Conservation (phyloP, 2,888 invertebrate species). For the Priocnemis perturbator region DNA sequence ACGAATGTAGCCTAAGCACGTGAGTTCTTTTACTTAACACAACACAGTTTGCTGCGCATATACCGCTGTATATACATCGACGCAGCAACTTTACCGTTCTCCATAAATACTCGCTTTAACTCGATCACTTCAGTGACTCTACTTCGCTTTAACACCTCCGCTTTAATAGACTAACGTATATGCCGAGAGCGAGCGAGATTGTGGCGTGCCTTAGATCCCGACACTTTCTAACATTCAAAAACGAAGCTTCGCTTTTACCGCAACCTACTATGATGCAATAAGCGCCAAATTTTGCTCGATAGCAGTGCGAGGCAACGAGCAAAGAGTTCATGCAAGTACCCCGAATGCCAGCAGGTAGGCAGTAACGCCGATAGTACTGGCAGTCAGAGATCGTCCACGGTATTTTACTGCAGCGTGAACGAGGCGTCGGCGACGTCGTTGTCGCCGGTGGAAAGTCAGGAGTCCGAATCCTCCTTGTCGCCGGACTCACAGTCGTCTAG, state of each 20-base stretch:
- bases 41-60: too few relatives aligned
- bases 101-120: not conserved
- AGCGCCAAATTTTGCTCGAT: too few relatives aligned
- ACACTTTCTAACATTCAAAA: too few relatives aligned
- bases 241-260: too few relatives aligned
- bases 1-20: too few relatives aligned
- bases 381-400: slow-evolving; percentile 44
- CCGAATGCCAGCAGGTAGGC: slow-evolving; percentile 60
- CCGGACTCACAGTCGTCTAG: slow-evolving; percentile 70
- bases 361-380: slow-evolving; percentile 34
- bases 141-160: not conserved
- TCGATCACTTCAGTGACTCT: slow-evolving; percentile 6
- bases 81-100: not conserved
- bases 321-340: slow-evolving; percentile 62
- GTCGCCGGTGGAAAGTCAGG: slow-evolving; percentile 65
- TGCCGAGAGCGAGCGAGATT: too few relatives aligned
- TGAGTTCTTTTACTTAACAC: too few relatives aligned
- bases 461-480: slow-evolving; percentile 73
- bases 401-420: slow-evolving; percentile 64
- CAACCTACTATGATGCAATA: too few relatives aligned
- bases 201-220: too few relatives aligned
- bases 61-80: not conserved
- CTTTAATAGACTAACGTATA: too few relatives aligned
- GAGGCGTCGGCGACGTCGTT: slow-evolving; percentile 59
- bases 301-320: too few relatives aligned